phyloP scores from a whole-genome alignment of 2,888 invertebrate genomes.

The Punctoribates punctum region DNA sequence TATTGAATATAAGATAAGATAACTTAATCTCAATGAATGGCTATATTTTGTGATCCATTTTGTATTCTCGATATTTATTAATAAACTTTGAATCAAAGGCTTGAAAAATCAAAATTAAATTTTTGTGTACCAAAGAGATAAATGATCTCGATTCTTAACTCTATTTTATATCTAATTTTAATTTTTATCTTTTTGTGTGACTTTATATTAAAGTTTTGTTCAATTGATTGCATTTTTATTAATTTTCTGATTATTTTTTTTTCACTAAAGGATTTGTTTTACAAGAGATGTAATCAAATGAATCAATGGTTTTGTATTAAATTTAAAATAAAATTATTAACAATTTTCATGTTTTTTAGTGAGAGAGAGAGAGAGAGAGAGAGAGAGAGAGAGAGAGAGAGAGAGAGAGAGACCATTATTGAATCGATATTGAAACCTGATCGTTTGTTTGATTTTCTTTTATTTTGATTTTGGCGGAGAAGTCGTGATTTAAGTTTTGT shows the following conservation, averaged over 20 bases:
- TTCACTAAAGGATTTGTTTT: constrained; percentile 8
- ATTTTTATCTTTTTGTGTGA: neutral
- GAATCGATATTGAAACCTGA: too few relatives aligned
- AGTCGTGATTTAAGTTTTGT: too few relatives aligned
- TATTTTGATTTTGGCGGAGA: too few relatives aligned
- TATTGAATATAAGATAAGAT: too few relatives aligned
- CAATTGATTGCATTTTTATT: neutral
- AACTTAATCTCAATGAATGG: too few relatives aligned
- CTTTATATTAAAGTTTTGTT: neutral
- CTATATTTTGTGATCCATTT: neutral
- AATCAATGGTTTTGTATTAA: constrained; percentile 1
- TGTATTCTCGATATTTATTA: neutral
- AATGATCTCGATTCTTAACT: constrained; percentile 12
- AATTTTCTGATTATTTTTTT: neutral
- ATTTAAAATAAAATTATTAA: neutral
- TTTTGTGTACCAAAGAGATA: constrained; percentile 28
- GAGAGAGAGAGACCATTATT: constrained; percentile 13
- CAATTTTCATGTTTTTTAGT: neutral
- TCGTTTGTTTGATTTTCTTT: too few relatives aligned
- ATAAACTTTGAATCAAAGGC: neutral
- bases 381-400: constrained; percentile 4
- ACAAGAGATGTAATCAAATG: neutral
- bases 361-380: neutral
- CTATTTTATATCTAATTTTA: neutral
- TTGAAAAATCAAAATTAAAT: neutral